Evolutionary conservation across 2,113 vertebrate species (phyloP).

Genomic region (Marcusenius ussheri): DNA sequence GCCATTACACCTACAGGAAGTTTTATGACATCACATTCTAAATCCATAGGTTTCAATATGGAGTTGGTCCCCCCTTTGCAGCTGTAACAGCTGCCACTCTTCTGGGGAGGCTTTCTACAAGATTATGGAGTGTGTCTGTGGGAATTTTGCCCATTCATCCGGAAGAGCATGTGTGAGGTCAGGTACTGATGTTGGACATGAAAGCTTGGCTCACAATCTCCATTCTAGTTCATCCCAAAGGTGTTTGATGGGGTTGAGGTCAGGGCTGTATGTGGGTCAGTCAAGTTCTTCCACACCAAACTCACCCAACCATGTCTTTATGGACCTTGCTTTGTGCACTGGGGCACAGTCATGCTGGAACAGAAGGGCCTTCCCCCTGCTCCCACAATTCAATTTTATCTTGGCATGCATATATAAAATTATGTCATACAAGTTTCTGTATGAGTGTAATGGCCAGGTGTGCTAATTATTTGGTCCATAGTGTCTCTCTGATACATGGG

Average conservation of each 20-base stretch:
- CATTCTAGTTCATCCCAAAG: neutral
- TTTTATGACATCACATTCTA: neutral
- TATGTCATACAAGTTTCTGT: neutral
- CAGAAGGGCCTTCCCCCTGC: neutral
- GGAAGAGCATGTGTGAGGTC: neutral
- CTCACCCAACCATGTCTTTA: neutral
- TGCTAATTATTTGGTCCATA: neutral
- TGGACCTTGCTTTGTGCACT: neutral
- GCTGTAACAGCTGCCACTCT: neutral
- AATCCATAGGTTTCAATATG: neutral
- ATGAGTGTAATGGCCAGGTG: neutral
- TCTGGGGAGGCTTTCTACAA: neutral
- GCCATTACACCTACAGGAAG: neutral
- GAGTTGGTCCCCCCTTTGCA: neutral
- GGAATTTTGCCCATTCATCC: neutral
- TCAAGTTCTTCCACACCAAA: neutral
- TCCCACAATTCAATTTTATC: too few relatives aligned
- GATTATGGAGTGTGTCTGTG: neutral
- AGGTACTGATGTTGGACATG: neutral
- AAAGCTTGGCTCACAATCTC: neutral
- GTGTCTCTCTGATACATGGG: neutral
- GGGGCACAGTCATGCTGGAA: neutral
- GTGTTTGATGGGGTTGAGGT: neutral
- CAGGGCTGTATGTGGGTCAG: neutral
- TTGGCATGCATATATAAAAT: neutral